Evolutionary conservation across 2,113 vertebrate species (phyloP), one percentile per base, ranked within the genome.

Genomic region (Atherinomorus stipes): DNA sequence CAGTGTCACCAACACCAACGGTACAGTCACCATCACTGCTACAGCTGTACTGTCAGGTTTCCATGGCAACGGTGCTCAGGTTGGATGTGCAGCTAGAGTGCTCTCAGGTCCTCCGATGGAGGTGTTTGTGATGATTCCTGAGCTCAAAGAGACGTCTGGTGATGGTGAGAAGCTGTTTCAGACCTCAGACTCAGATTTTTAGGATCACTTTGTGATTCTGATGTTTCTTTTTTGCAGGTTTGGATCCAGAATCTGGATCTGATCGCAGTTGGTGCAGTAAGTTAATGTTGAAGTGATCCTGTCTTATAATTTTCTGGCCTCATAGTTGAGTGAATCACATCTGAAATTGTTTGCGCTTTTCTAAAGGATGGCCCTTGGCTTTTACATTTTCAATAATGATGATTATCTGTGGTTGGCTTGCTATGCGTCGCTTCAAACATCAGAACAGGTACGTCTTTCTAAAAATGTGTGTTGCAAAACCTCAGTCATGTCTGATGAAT

Each of bases 21-120:
- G 62, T 4, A 85, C 88, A 1, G 64, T 83, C 37, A 81, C 84
- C 0, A 51, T 82, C 58, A 85, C 37, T 49, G 2, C 31, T 0
- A 67, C 65, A 11, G 85, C 70, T 21, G 34, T 53, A 47, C 53
- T 81, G 53, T 15, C 68, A 21, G 19, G 40, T 23, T 2, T 37
- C n/a, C 18, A 0, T 38, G 13, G 0, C 28, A 0, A 56, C 50
- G 13, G 19, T 40, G 19, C 7, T 10, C 50, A 18, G 54, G 76
- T 83, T 18, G 42, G 59, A 53, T 89, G 87, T 70, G 25, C 26
- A 11, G 76, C 0, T 12, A 18, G 19, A 25, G 50, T 80, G n/a
- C 19, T 21, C 37, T 78, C 64, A 16, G 52, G 31, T 59, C 56
- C 37, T 71, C 61, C 47, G 0, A 59, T 1, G 3, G 54, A 79